phyloP scores from a whole-genome alignment of 2,113 vertebrate species.

The Nothobranchius furzeri region DNA sequence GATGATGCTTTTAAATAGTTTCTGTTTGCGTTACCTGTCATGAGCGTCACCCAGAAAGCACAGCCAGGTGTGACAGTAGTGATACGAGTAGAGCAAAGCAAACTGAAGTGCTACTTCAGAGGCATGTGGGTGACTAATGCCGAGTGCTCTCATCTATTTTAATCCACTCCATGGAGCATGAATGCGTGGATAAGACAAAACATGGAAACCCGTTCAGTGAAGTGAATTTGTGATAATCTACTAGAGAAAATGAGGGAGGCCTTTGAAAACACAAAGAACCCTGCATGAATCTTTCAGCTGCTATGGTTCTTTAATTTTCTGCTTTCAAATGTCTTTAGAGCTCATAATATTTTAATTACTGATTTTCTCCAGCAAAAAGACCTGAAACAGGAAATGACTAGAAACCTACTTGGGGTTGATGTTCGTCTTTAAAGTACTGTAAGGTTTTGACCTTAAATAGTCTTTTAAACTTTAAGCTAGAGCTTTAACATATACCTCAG shows the following conservation, averaged over 20 bases:
- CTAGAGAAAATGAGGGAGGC: not conserved
- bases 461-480: too few species aligned
- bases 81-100: constrained; percentile 30
- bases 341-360: too few species aligned
- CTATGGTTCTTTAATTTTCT: not conserved
- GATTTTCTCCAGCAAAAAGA: not conserved
- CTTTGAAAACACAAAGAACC: not conserved
- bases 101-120: constrained; percentile 21
- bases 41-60: constrained; percentile 28
- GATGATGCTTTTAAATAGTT: not conserved
- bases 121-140: constrained; percentile 16
- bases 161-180: constrained; percentile 14
- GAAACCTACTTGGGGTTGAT: too few species aligned
- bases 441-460: too few species aligned
- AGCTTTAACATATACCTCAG: too few species aligned
- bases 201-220: not conserved
- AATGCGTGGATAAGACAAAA: constrained; percentile 17
- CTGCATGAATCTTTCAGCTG: not conserved
- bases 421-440: too few species aligned
- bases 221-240: not conserved
- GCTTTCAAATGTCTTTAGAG: constrained; percentile 1
- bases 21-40: constrained; percentile 21
- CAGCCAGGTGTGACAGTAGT: constrained; percentile 3
- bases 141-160: constrained; percentile 10
- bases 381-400: not conserved